phyloP scores from a whole-genome alignment of 2,888 invertebrate species.

The Malthinus flaveolus region DNA sequence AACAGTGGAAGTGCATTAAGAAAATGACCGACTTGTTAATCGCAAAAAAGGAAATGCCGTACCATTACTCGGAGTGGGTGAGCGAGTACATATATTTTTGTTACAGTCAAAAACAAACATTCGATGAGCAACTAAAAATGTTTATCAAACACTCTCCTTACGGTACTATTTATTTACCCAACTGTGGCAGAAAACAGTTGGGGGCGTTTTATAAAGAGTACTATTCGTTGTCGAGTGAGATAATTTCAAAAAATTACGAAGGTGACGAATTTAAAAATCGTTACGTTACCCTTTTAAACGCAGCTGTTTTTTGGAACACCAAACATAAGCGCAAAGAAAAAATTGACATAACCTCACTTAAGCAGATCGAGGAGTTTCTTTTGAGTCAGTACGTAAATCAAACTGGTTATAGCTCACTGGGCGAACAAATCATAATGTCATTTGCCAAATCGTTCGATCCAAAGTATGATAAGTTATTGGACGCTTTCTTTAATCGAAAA shows the following conservation, averaged over 20 bases:
- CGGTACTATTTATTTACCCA: too few relatives aligned
- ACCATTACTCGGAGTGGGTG: not conserved
- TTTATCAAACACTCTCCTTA: too few relatives aligned
- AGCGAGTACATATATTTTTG: not conserved
- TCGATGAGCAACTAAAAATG: not conserved
- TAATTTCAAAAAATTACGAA: not conserved
- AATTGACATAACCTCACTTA: not conserved
- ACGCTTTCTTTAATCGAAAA: not conserved
- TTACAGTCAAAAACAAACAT: not conserved
- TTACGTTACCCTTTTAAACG: not conserved
- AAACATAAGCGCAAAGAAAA: conserved; percentile 9
- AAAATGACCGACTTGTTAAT: conserved; percentile 11
- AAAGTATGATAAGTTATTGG: not conserved
- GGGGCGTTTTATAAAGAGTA: too few relatives aligned
- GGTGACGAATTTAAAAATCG: not conserved
- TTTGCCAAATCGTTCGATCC: not conserved
- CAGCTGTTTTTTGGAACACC: conserved; percentile 7
- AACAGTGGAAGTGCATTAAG: conserved; percentile 14
- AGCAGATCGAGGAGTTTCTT: not conserved
- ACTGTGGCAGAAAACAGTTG: too few relatives aligned
- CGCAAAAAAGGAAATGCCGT: conserved; percentile 2
- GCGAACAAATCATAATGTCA: not conserved
- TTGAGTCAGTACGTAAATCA: not conserved
- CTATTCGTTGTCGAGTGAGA: not conserved
- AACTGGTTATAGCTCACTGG: not conserved